Percentiles rank a stretch among this genome's conserved stretches.
These are phyloP conservation scores for Monodelphis domestica DNA, from an alignment of 2,797 vertebrate genomes.

Conservation along the genomic window DNA sequence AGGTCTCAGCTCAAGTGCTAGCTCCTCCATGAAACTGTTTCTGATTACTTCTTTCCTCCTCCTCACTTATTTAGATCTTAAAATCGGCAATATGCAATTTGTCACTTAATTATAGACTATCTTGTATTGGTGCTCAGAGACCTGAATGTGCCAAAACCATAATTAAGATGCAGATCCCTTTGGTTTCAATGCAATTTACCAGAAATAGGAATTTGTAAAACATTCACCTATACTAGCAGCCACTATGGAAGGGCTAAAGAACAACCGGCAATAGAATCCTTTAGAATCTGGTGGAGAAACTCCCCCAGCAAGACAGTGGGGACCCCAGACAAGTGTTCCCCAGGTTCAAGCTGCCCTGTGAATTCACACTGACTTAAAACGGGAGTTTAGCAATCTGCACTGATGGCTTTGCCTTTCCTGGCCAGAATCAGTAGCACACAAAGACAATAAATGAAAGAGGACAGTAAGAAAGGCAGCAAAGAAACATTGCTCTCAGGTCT, in stretches of 20 bases:
- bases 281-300: neutral
- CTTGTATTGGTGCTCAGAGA: neutral
- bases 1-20: neutral
- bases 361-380: neutral
- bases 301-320: neutral
- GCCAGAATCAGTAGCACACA: neutral
- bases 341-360: neutral
- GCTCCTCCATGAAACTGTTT: neutral
- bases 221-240: neutral
- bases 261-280: neutral
- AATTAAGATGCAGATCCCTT: neutral
- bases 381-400: neutral
- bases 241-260: neutral
- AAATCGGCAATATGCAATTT: neutral
- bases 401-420: neutral
- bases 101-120: constrained; percentile 3
- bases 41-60: neutral
- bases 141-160: neutral
- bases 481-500: neutral
- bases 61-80: neutral
- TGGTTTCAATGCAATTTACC: neutral
- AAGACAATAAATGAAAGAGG: neutral
- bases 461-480: neutral
- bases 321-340: neutral
- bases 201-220: neutral